Evolutionary conservation across 2,113 vertebrate genomes (phyloP), one percentile per base, ranked within the genome.

Genomic region (Sylvilagus bachmani): DNA sequence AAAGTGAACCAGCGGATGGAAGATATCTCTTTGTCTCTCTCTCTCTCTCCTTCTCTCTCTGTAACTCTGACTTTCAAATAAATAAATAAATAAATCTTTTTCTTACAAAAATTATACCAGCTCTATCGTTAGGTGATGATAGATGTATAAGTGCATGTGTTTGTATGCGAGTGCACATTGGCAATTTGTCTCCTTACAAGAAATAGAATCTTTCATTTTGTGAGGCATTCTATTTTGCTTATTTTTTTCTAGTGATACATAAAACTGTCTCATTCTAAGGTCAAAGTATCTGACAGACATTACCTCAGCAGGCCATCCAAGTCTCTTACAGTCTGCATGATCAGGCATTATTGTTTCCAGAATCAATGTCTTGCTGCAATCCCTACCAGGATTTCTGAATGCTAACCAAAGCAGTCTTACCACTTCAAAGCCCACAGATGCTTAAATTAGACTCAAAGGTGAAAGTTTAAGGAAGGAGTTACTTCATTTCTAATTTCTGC

Each of bases 401-500:
- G 61, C 83, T 86, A 75, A 91, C 79, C 79, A 64, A 85, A 80
- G 75, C 44, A 90, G 29, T 17, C 69, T 58, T 0, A 19, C 55
- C 70, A 86, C 88, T 96, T 92, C 93, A 93, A 58, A 90, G 88
- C 49, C 93, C 64, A 73, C 83, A 66, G 73, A 74, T 6, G 51
- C 27, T 85, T 87, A 89, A 51, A 93, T 91, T 93, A 81, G 77
- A 93, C 62, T 85, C 7, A 19, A 93, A 94, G 95, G 93, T 94
- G 77, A 82, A 85, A 85, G 92, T 90, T 95, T 88, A 92, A 95
- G 74, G 49, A 82, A 94, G 74, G 38, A 61, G 17, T 77, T 82
- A 92, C 88, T 89, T 93, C 53, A 0, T 82, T 92, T 93, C 81
- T 95, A 88, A 92, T 93, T 89, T 92, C n/a, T 95, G 94, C 90